Evolutionary conservation across 2,797 vertebrate species (phyloP).

Genomic region (Limnodromus scolopaceus): DNA sequence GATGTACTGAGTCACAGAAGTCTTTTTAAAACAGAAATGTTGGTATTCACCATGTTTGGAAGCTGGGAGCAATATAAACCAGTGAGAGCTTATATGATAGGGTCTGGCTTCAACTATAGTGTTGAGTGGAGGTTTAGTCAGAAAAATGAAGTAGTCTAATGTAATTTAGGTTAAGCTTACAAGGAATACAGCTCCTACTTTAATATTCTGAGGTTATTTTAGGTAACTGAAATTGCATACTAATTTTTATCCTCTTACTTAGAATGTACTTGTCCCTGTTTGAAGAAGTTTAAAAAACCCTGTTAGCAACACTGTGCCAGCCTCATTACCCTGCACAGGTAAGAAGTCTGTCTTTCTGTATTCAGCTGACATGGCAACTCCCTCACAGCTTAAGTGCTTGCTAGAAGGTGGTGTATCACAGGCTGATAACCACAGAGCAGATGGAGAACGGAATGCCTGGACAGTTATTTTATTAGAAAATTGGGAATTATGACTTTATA

Average conservation of each 20-base stretch:
- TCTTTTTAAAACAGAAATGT: neutral
- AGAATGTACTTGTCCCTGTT: neutral
- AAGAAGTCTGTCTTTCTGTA: neutral
- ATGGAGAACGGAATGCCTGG: conserved; percentile 50
- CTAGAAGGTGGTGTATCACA: neutral
- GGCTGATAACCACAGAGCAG: conserved; percentile 40
- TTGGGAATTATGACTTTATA: conserved; percentile 58
- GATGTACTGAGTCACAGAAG: neutral
- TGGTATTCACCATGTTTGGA: neutral
- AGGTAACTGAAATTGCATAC: neutral
- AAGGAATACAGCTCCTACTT: neutral
- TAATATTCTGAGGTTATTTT: neutral
- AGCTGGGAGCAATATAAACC: neutral
- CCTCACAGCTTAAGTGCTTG: neutral
- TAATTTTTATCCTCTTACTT: neutral
- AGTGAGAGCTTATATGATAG: neutral
- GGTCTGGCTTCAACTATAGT: neutral
- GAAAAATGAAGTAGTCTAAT: neutral
- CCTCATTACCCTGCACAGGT: neutral
- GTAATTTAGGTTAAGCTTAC: neutral
- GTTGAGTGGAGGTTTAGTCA: neutral
- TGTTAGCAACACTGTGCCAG: neutral
- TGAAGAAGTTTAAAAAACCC: neutral
- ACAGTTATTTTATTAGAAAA: conserved; percentile 38
- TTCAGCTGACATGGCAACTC: neutral